Evolutionary conservation across 2,797 vertebrate species (phyloP), one percentile per base, ranked within the genome.

Genomic region (Siniperca undulata): DNA sequence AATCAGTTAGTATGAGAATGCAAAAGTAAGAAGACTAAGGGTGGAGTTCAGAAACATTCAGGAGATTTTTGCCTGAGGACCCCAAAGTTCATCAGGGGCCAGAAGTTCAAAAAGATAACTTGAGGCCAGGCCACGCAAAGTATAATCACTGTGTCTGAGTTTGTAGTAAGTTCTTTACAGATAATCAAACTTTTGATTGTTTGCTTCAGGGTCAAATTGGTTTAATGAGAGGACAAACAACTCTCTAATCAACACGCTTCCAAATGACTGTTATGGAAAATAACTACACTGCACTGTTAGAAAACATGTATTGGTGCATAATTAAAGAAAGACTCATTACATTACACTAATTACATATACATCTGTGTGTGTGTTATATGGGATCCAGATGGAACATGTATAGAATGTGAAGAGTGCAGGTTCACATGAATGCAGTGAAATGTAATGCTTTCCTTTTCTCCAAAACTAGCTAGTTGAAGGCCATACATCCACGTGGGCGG

Each of bases 161-260:
- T 61, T 69, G 52, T 50, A 3, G 7, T 9, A 17, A 55, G 12
- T 56, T 44, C 27, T 61, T 71, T 64, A 10, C 17, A 52, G 72
- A 36, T 59, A 30, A 70, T 60, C 56, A 70, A 59, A 40, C 46
- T 70, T 68, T 53, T 55, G 68, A 74, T 60, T 40, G 59, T 58
- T 34, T 4, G 59, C 13, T 64, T 74, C 62, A 69, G 65, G 56
- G 58, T 59, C 46, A 72, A 83, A 22, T 66, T 17, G 70, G 14
- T 46, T 24, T 13, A 80, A 60, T 67, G 42, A 40, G 46, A 74
- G 34, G 53, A 62, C 36, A 36, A 56, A 60, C 22, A 58, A 52
- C 27, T 40, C 55, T 56, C 58, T 46, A 40, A 80, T 59, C n/a
- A 80, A 83, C 38, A 60, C 62, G 42, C 55, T 40, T 62, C 46